Base-by-base conservation (phyloP, 1,140 invertebrate species). In the Dendrolimus kikuchii region DNA sequence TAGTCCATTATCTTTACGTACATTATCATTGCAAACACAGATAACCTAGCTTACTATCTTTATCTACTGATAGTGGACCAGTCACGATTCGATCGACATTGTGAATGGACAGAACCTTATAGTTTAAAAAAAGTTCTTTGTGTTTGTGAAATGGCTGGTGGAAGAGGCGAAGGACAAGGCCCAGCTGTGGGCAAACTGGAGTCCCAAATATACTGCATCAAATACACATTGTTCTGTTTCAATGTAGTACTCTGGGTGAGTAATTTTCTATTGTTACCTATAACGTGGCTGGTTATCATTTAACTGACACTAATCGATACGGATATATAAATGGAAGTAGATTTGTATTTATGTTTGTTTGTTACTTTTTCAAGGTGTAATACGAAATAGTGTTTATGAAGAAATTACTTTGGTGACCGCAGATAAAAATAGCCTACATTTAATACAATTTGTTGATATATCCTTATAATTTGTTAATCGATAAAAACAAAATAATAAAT, bases 201-300 rank as follows among this genome's bases (percentile, higher is more conserved):
- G 67, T 90, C 89, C 40, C 89, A 90, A 55, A 93, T 93, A 59
- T 90, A 90, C 55, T 89, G 90, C 66, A 89, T 93, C 48, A 93
- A 93, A 70, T 93, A 92, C 64, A 92, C 90, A 8, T 85, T 93
- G 43, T 92, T 93, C 64, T 93, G 91, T 60, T 89, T 93, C 69
- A 93, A 92, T 66, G 89, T 92, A 43, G 87, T 93, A 23, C 78
- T 92, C 66, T 92, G 91, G 91, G 92, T 94, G 77, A 88, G 90
- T 90, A 51, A 52, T 23, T 3, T 53, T 36, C 37, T 49, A 64
- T 53, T 55, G 56, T 42, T 44, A 48, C 57, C 49, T 46, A 10
- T 55, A 46, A 23, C 23, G 23, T 23, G 23, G 23, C 23, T 23
- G 23, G 23, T 2, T 23, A 23, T 23, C 23, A 3, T 3, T 23